Evolutionary conservation across 1,140 invertebrate genomes (phyloP).

Genomic region (Melanaphis sacchari): DNA sequence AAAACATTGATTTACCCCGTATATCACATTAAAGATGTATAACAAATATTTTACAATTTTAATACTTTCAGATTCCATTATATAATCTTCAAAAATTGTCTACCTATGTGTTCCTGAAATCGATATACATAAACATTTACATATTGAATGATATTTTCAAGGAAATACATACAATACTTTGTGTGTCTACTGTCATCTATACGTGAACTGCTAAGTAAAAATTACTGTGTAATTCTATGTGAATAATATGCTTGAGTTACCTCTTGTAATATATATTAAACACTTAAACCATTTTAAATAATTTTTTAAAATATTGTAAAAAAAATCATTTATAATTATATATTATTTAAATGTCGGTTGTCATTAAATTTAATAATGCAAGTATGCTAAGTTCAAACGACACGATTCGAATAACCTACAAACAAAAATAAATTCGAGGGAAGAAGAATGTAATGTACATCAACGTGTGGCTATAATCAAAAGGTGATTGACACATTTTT

Average conservation of each 20-base stretch:
- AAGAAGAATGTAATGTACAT: neutral
- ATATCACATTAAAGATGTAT: slow-evolving; percentile 45
- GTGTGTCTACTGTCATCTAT: too few species aligned
- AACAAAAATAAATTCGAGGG: neutral
- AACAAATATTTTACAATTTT: slow-evolving; percentile 44
- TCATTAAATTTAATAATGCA: neutral
- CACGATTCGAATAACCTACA: neutral
- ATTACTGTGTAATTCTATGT: neutral
- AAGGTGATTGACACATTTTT: slow-evolving; percentile 50
- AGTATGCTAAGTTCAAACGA: neutral
- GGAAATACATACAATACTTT: neutral
- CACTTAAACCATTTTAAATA: neutral
- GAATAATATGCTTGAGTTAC: neutral
- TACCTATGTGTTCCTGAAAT: neutral
- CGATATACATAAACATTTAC: neutral
- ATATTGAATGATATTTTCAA: neutral
- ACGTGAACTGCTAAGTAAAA: neutral
- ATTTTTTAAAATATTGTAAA: neutral
- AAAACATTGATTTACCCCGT: slow-evolving; percentile 21
- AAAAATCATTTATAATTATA: neutral
- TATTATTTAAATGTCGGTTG: neutral
- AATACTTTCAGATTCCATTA: slow-evolving; percentile 28
- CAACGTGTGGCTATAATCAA: neutral
- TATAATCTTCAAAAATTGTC: neutral
- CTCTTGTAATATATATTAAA: neutral